A percentile compares a stretch with the other conserved stretches of the same genome.
Conservation (phyloP, 2,113 vertebrate genomes). For the Acanthochromis polyacanthus region DNA sequence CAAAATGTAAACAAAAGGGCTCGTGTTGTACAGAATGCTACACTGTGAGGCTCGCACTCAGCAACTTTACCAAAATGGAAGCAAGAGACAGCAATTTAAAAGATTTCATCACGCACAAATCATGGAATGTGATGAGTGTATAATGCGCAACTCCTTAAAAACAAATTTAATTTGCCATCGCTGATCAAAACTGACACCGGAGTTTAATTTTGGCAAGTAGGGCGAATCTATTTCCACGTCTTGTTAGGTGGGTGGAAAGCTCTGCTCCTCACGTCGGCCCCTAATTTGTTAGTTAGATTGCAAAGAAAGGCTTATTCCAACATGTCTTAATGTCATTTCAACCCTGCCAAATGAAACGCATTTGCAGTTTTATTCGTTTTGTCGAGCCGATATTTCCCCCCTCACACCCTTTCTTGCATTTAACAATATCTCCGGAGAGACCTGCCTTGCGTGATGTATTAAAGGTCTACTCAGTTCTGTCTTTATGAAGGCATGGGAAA, state of each 20-base stretch:
- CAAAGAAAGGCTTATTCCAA: background rate
- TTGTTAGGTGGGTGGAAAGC: slow-evolving; percentile 24
- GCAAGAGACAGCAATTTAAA: background rate
- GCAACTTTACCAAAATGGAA: background rate
- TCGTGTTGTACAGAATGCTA: background rate
- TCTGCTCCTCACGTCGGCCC: background rate
- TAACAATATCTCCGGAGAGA: slow-evolving; percentile 19
- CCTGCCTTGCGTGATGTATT: slow-evolving; percentile 28
- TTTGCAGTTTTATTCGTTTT: slow-evolving; percentile 6
- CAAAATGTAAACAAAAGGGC: slow-evolving; percentile 1
- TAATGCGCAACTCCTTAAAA: slow-evolving; percentile 6
- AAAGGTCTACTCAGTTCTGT: slow-evolving; percentile 37
- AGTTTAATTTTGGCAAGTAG: slow-evolving; percentile 39
- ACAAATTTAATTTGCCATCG: slow-evolving; percentile 5
- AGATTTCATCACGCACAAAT: slow-evolving; percentile 3
- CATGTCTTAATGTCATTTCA: background rate
- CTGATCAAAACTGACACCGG: slow-evolving; percentile 44
- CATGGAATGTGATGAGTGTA: background rate
- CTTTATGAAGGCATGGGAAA: slow-evolving; percentile 57
- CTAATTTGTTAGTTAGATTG: slow-evolving; percentile 20
- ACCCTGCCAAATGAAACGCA: background rate
- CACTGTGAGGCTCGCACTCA: background rate
- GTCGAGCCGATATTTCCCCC: slow-evolving; percentile 4
- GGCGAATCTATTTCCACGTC: slow-evolving; percentile 23
- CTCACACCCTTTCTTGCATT: slow-evolving; percentile 8